Base-by-base conservation (phyloP, 2,113 vertebrate genomes). In the Lipophrys pholis region DNA sequence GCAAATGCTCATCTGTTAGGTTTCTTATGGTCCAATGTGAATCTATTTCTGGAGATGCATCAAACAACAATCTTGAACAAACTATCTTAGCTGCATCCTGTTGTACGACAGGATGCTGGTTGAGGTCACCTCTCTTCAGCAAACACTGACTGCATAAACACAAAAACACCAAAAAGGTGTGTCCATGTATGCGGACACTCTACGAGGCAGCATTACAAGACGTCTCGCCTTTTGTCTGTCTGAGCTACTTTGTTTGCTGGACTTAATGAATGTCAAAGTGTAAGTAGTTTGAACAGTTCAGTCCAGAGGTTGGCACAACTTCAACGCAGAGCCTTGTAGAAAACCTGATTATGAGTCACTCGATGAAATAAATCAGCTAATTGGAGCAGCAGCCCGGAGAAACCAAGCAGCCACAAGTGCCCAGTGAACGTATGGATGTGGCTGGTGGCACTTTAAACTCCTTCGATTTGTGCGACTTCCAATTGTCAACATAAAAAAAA, bases 131-230 rank as follows among this genome's bases (percentile, higher is more conserved):
- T 78, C 45, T 69, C 48, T 40, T 85, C 76, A 54, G 74, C 80
- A 89, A 87, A 87, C 53, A 84, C 11, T 21, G 60, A 17, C 50
- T 45, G 39, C 16, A 14, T 36, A 8, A 36, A 16, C 69, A 50
- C 12, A 75, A 55, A 58, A 41, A 39, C 15, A 76, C 14, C 42
- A 6, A 30, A 72, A 56, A 84, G 84, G 76, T 68, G 85, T 86
- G 56, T 3, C 66, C n/a, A 0, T 1, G 17, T 42, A 12, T 38
- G 5, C 45, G 51, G 43, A 15, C 49, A 51, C 5, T 2, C 1
- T 51, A 14, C 9, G 1, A 16, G 46, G 42, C 7, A 4, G 5
- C n/a, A 38, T 6, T 39, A 3, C 3, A 30, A 6, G 5, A 40
- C 0, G 21, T 52, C 56, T 69, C 50, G 5, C 30, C 11, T 21